A percentile compares a stretch with the other conserved stretches of the same genome.
Evolutionary conservation across 30 jellyfish, hydroid and myxozoan species (phyloP).

Genomic region (Mastigias papua): DNA sequence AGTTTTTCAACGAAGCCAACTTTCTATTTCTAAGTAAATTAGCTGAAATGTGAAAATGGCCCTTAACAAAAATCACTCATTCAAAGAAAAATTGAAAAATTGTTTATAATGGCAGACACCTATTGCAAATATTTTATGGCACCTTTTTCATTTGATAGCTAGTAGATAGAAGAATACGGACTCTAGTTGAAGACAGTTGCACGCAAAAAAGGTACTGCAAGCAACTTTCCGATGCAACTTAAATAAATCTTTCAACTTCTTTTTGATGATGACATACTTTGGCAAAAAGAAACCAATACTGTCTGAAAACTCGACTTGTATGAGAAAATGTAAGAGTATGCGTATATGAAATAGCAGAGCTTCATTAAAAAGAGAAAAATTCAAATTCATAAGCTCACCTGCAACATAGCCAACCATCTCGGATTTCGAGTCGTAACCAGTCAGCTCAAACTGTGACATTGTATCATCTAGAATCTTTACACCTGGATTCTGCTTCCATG

Average conservation of each 20-base stretch:
- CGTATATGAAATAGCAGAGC: too few species aligned
- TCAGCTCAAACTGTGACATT: constrained; percentile 85
- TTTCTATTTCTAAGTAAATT: too few species aligned
- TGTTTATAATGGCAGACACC: too few species aligned
- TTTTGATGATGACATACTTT: too few species aligned
- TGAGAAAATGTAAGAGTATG: too few species aligned
- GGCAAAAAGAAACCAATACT: too few species aligned
- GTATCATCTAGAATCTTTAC: constrained; percentile 64
- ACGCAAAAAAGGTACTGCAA: neutral
- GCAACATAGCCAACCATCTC: constrained; percentile 81
- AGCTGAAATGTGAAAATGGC: too few species aligned
- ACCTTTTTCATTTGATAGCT: neutral
- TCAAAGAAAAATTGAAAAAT: too few species aligned
- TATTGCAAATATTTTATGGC: too few species aligned
- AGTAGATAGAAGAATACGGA: neutral
- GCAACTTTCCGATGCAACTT: neutral
- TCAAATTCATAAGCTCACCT: constrained; percentile 31
- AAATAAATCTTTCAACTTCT: neutral
- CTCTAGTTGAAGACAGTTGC: neutral
- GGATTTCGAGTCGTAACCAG: constrained; percentile 44
- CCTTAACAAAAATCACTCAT: too few species aligned
- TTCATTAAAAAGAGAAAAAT: neutral
- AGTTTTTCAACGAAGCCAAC: too few species aligned
- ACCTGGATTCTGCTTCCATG: constrained; percentile 68
- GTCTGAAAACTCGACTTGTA: too few species aligned